Conservation (phyloP, 2,797 vertebrate species). For the Coranthus polyacanthus region DNA sequence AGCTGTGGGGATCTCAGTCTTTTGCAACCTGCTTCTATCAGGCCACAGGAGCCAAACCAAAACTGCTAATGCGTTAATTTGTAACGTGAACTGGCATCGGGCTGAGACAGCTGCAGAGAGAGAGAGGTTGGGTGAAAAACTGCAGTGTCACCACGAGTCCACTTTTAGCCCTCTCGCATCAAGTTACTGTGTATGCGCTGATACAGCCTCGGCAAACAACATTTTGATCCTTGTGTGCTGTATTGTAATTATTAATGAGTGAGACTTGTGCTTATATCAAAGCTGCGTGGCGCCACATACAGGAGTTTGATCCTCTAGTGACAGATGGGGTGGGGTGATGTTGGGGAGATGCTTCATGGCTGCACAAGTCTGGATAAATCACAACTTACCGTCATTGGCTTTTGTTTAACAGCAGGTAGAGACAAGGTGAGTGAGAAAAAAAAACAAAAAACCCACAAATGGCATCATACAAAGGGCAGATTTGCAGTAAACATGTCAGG, state of each 20-base stretch:
- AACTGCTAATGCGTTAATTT: conserved; percentile 64
- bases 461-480: not conserved
- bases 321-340: not conserved
- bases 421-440: not conserved
- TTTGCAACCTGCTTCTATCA: conserved; percentile 55
- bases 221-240: conserved; percentile 56
- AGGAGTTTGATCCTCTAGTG: conserved; percentile 13
- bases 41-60: conserved; percentile 29
- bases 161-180: conserved; percentile 66
- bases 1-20: conserved; percentile 55
- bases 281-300: conserved; percentile 7
- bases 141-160: conserved; percentile 68
- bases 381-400: not conserved
- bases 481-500: not conserved
- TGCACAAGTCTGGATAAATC: not conserved
- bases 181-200: conserved; percentile 62
- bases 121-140: conserved; percentile 50
- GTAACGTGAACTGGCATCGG: conserved; percentile 55
- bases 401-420: not conserved
- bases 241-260: conserved; percentile 66
- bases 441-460: not conserved
- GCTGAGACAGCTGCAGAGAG: conserved; percentile 12
- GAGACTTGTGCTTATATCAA: conserved; percentile 53
- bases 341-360: not conserved
- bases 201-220: conserved; percentile 66